Percentiles rank a stretch among this genome's conserved stretches.
These are phyloP conservation scores for Andrena cerasifolii DNA, from an alignment of 1,140 invertebrate genomes.

Conservation along the genomic window DNA sequence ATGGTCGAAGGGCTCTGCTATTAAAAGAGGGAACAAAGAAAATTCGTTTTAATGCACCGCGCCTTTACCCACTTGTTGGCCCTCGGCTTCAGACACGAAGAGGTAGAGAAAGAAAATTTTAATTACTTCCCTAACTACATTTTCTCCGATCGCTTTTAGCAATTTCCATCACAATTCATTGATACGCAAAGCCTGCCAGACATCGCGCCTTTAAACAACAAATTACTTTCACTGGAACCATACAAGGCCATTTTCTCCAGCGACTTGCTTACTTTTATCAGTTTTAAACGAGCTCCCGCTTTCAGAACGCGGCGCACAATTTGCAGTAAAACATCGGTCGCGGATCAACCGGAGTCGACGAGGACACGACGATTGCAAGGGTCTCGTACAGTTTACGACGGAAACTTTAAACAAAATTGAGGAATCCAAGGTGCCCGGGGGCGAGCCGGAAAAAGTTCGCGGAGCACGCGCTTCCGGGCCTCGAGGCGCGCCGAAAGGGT, in stretches of 20 bases:
- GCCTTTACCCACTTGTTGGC: no score
- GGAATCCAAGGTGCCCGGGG: not conserved
- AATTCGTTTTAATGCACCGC: no score
- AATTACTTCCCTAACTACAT: no score
- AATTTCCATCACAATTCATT: no score
- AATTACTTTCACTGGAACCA: not conserved
- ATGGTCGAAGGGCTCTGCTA: no score
- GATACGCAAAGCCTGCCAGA: no score
- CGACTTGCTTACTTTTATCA: not conserved
- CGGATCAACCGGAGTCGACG: not conserved
- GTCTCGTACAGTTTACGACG: conserved; percentile 4
- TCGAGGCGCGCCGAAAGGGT: not conserved
- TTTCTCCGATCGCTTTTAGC: no score
- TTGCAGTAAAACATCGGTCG: not conserved
- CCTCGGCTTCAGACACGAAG: no score
- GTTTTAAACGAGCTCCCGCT: not conserved
- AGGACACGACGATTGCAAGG: conserved; percentile 12
- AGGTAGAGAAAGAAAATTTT: no score
- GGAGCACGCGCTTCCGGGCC: not conserved
- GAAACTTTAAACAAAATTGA: conserved; percentile 44
- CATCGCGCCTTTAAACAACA: no score
- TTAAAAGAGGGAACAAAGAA: no score
- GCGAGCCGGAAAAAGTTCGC: conserved; percentile 3
- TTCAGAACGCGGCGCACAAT: conserved; percentile 2
- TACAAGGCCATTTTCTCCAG: not conserved